phyloP scores from a whole-genome alignment of 2,113 vertebrate species.

The Condylura cristata region DNA sequence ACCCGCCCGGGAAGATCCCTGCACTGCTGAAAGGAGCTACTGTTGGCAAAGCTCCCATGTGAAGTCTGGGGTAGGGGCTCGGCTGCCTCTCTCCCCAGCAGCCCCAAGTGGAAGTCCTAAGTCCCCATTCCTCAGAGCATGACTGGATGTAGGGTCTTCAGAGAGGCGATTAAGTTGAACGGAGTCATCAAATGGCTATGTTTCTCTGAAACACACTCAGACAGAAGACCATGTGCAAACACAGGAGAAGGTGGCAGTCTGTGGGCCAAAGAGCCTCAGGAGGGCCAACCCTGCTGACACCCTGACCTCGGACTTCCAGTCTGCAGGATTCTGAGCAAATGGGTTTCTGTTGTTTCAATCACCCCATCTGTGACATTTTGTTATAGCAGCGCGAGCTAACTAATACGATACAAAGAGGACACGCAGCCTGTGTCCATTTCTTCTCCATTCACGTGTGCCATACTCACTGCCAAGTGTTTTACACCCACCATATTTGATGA shows the following conservation, averaged over 20 bases:
- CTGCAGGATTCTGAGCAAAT: too few relatives aligned
- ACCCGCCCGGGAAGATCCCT: neutral
- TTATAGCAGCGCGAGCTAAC: neutral
- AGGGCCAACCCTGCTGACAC: neutral
- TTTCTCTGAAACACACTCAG: too few relatives aligned
- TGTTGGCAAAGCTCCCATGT: neutral
- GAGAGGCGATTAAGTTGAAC: neutral
- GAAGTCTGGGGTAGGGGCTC: neutral
- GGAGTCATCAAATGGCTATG: too few relatives aligned
- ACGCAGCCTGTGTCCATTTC: neutral
- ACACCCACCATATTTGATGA: neutral
- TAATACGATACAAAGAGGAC: neutral
- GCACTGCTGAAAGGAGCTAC: neutral
- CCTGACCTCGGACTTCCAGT: neutral
- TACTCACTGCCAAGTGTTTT: neutral
- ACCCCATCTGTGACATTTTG: neutral
- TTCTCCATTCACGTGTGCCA: neutral
- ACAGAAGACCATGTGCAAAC: neutral
- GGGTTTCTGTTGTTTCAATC: neutral
- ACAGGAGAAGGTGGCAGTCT: neutral
- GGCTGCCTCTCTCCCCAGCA: neutral
- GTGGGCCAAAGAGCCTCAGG: neutral
- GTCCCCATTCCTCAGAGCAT: neutral
- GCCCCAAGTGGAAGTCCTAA: neutral
- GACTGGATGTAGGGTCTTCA: neutral